phyloP scores from a whole-genome alignment of 2,797 vertebrate genomes.

The Uromys caudimaculatus region DNA sequence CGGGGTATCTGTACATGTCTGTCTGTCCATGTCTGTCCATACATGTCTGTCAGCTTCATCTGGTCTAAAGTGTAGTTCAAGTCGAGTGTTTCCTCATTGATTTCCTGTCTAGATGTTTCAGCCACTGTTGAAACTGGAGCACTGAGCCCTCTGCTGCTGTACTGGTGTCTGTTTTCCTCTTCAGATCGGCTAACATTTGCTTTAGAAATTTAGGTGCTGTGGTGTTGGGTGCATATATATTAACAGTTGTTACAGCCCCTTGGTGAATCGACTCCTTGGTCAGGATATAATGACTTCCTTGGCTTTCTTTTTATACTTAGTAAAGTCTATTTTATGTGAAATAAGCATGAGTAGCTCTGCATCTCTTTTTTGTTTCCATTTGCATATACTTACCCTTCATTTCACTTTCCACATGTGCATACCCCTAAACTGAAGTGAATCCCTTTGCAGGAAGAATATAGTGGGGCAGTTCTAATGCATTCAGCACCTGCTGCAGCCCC shows the following conservation, averaged over 20 bases:
- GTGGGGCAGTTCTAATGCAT: neutral
- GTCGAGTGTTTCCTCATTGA: constrained; percentile 4
- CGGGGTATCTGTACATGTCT: neutral
- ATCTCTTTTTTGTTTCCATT: neutral
- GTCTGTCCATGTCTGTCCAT: no score
- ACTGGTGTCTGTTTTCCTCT: neutral
- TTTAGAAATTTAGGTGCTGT: neutral
- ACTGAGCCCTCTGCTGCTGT: neutral
- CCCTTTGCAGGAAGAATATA: neutral
- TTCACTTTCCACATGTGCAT: neutral
- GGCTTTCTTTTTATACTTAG: neutral
- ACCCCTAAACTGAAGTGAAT: neutral
- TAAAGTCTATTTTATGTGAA: neutral
- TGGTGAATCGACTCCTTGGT: neutral
- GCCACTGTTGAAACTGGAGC: neutral
- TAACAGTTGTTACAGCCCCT: neutral
- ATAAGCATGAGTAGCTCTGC: neutral
- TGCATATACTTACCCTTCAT: neutral
- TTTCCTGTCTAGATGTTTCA: neutral
- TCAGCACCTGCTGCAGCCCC: neutral
- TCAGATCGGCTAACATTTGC: neutral
- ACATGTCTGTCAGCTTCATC: neutral
- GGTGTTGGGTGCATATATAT: no score
- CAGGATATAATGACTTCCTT: neutral
- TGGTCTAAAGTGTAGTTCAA: neutral